Percentiles rank a stretch among this genome's conserved stretches.
phyloP scores from a whole-genome alignment of 2,113 vertebrate genomes.

The Chionomys nivalis region DNA sequence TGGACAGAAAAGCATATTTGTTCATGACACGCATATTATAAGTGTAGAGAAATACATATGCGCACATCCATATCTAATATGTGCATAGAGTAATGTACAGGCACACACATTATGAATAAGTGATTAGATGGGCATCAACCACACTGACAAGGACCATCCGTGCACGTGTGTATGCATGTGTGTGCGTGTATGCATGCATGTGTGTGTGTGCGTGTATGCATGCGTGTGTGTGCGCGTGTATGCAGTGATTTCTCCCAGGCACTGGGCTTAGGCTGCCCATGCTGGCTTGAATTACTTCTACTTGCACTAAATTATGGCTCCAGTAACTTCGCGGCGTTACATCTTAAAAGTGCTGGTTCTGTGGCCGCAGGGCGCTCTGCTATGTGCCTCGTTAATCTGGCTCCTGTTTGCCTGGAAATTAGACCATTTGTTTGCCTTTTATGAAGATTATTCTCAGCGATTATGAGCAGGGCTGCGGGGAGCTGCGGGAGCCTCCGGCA shows the following conservation, averaged over 20 bases:
- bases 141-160: neutral
- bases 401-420: neutral
- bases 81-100: neutral
- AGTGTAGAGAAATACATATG: neutral
- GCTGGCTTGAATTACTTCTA: neutral
- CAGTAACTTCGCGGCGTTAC: rapidly evolving
- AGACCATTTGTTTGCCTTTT: neutral
- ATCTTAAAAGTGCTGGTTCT: neutral
- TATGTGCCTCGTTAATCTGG: neutral
- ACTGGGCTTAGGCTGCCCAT: neutral
- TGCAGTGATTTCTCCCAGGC: neutral
- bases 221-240: too few relatives aligned
- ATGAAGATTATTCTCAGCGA: constrained; percentile 6
- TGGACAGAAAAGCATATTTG: neutral
- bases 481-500: neutral
- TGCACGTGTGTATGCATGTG: neutral
- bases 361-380: neutral
- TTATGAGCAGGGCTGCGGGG: neutral
- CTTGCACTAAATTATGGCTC: neutral
- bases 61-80: neutral
- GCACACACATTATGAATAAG: neutral
- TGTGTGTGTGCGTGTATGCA: rapidly evolving
- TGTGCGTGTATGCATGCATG: neutral
- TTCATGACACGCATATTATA: neutral
- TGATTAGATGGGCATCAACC: neutral